Evolutionary conservation across 2,113 vertebrate genomes (phyloP), one percentile per base, ranked within the genome.

Genomic region (Anguilla japonica): DNA sequence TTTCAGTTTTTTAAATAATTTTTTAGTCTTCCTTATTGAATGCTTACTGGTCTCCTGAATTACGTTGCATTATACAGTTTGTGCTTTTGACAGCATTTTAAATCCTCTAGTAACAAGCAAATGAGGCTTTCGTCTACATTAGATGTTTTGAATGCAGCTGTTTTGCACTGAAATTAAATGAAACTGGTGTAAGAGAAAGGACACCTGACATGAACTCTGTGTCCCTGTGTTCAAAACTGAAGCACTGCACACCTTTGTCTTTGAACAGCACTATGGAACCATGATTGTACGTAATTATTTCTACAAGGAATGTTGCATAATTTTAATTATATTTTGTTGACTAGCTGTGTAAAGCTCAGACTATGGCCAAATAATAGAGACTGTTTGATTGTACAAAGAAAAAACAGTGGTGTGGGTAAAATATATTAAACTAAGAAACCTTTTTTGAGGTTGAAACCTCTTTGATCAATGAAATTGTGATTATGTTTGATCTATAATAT

Each of bases 81-180:
- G 41, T 87, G 63, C 63, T 83, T 86, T 71, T 86, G 56, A 86
- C 34, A 84, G 63, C 41, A 85, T 80, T 81, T 81, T 57, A 43
- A 81, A 3, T 46, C 22, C 1, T 41, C 14, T 39, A 57, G 40
- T 41, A 20, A 29, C 22, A 34, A 85, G 29, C 16, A 84, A 39
- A 43, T 78, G 41, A 53, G 26, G 46, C 43, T 84, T 84, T 78
- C 46, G 41, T 50, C 63, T 85, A 41, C 40, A 85, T 29, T 56
- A 80, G 16, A 41, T 85, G 34, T 80, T 40, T 79, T 88, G 29
- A 91, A 89, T 46, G 86, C 83, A 6, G 41, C 89, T 89, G 7
- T 91, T 92, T 92, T 92, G 92, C 92, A 94, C 93, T 93, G 89
- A 91, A 85, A 83, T 67, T 87, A 39, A 88, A 22, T 43, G 46